Base-by-base conservation (phyloP, 2,113 vertebrate species). In the Misgurnus anguillicaudatus region DNA sequence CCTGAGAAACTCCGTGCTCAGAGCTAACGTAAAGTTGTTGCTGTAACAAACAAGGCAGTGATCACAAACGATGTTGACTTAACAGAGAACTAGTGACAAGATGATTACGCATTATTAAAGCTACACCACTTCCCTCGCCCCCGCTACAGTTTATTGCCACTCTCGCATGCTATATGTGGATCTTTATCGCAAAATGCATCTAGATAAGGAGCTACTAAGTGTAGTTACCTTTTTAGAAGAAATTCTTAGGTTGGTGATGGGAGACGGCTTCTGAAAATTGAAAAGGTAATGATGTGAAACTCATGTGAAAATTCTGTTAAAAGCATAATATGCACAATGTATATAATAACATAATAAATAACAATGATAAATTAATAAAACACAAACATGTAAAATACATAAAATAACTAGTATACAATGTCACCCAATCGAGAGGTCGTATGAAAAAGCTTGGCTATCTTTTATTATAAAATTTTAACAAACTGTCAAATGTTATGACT, bases 11-110 rank as follows among this genome's bases (percentile, higher is more conserved):
- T 31, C 97, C 97, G 66, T 95, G 94, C 8, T 95, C 95, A 0
- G 98, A 99, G 89, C 96, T 98, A 81, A 96, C 94, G 0, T 98
- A 99, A 82, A 99, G 80, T 89, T 99, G 98, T 98, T 99, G 98
- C 98, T 99, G 88, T 64, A 86, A 89, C 82, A 88, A 47, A 92
- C 86, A 86, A 87, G 85, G 83, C 84, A 89, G 82, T 87, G 84
- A 86, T 90, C 88, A 89, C 82, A 68, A 55, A 66, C 63, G 77
- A 39, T 86, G 86, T 89, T 84, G 84, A 84, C 87, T 81, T 88
- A 88, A 74, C 84, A 83, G 84, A 83, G 80, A 80, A 57, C 13
- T 66, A 76, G 65, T 86, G 88, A 85, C 86, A 82, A 80, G 83
- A 79, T 87, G 88, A 89, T 86, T 82, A 87, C 82, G 70, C 84